These are phyloP conservation scores for Scaptomyza caliginosa DNA, from an alignment of 2,888 invertebrate genomes.

Conservation along the genomic window DNA sequence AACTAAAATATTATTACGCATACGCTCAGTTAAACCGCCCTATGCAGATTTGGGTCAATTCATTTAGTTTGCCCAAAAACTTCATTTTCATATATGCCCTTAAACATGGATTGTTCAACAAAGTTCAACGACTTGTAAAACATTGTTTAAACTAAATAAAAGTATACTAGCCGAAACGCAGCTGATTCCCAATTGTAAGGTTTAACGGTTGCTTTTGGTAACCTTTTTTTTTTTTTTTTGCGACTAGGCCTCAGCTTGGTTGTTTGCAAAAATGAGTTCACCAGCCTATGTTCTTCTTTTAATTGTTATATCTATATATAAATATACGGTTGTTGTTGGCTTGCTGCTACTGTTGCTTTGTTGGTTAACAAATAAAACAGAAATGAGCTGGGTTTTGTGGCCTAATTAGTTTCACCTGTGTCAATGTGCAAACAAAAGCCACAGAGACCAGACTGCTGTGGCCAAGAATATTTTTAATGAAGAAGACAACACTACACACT, in stretches of 20 bases:
- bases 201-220: conserved; percentile 39
- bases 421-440: conserved; percentile 75
- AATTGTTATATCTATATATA: conserved; percentile 50
- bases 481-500: conserved; percentile 46
- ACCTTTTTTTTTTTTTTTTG: conserved; percentile 15
- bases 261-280: conserved; percentile 71
- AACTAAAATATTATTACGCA: conserved; percentile 77
- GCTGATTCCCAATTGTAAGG: conserved; percentile 32
- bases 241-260: conserved; percentile 37
- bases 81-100: conserved; percentile 36
- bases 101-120: conserved; percentile 1
- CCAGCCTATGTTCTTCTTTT: conserved; percentile 62
- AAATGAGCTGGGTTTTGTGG: conserved; percentile 79
- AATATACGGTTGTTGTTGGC: conserved; percentile 18
- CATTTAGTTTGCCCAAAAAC: conserved; percentile 19
- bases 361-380: conserved; percentile 78
- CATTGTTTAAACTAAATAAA: conserved; percentile 34
- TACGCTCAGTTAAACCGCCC: conserved; percentile 64
- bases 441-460: conserved; percentile 24
- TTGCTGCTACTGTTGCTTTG: conserved; percentile 47
- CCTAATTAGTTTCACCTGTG: conserved; percentile 80
- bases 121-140: conserved; percentile 62
- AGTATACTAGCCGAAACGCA: conserved; percentile 39
- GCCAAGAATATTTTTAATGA: conserved; percentile 58
- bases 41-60: conserved; percentile 68